Percentiles rank a stretch among this genome's conserved stretches.
These are phyloP conservation scores for Aphodius sticticus DNA, from an alignment of 2,888 invertebrate species.

Conservation along the genomic window DNA sequence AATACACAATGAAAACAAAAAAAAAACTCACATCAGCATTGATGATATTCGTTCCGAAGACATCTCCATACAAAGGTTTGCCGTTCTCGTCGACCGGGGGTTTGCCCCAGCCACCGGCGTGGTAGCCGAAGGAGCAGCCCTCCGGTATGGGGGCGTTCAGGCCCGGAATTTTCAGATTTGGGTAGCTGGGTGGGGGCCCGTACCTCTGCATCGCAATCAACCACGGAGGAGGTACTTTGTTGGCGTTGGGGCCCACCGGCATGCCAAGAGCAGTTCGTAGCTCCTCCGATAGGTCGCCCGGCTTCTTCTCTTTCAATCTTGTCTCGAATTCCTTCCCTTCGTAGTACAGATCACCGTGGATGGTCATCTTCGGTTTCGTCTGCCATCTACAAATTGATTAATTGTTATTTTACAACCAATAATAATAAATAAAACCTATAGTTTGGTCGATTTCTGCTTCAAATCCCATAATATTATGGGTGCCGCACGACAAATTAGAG, in stretches of 20 bases:
- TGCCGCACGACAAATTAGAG: too few species aligned
- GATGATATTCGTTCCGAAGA: conserved; percentile 86
- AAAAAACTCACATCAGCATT: conserved; percentile 72
- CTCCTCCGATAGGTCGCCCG: conserved; percentile 96
- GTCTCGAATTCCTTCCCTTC: conserved; percentile 99
- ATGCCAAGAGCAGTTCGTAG: conserved; percentile 96
- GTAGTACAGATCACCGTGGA: conserved; percentile 98
- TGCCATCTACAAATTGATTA: conserved; percentile 79
- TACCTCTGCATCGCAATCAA: conserved; percentile 97
- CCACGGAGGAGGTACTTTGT: conserved; percentile 95
- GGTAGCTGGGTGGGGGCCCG: conserved; percentile 99
- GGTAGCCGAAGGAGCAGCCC: conserved; percentile 97
- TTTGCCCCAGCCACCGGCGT: conserved; percentile 99
- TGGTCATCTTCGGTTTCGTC: conserved; percentile 98
- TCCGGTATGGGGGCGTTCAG: conserved; percentile 98
- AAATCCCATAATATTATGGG: too few species aligned
- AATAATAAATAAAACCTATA: too few species aligned
- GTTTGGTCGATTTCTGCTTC: too few species aligned
- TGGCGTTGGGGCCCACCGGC: conserved; percentile 95
- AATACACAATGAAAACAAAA: neutral
- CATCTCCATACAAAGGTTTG: conserved; percentile 97
- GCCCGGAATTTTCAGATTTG: conserved; percentile 97
- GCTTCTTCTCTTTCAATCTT: conserved; percentile 96
- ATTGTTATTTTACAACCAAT: neutral
- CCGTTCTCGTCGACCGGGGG: conserved; percentile 99